Evolutionary conservation across 2,797 vertebrate genomes (phyloP).

Genomic region (Antennarius maculatus): DNA sequence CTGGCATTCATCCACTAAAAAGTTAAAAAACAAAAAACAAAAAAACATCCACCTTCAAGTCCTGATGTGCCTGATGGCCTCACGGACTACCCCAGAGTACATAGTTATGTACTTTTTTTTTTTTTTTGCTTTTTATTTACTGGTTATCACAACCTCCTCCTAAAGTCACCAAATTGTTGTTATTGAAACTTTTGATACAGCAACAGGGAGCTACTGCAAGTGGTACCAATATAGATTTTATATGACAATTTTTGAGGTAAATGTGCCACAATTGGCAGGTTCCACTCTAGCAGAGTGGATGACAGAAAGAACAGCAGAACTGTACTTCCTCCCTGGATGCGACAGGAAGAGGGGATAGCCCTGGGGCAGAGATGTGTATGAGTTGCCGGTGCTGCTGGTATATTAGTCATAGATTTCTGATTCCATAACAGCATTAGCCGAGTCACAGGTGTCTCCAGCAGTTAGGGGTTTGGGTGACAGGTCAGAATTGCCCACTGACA

Average conservation of each 20-base stretch:
- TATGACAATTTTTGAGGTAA: constrained; percentile 24
- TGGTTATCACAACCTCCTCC: too few species aligned
- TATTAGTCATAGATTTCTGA: constrained; percentile 49
- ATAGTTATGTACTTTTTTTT: too few species aligned
- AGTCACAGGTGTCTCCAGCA: constrained; percentile 35
- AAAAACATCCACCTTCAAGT: too few species aligned
- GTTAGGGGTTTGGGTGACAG: constrained; percentile 24
- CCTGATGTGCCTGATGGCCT: too few species aligned
- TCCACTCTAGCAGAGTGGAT: constrained; percentile 37
- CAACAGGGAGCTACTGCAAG: neutral
- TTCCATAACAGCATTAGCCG: constrained; percentile 52
- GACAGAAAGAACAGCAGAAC: constrained; percentile 51
- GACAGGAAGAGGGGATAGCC: constrained; percentile 33
- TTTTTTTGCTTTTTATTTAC: too few species aligned
- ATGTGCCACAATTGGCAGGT: constrained; percentile 26
- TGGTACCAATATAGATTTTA: constrained; percentile 11
- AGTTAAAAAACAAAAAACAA: neutral
- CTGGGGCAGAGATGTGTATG: constrained; percentile 38
- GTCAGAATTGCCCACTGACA: constrained; percentile 43
- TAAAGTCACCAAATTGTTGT: too few species aligned
- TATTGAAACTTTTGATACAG: too few species aligned
- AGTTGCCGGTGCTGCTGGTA: constrained; percentile 32
- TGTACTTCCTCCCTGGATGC: constrained; percentile 54
- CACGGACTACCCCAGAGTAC: too few species aligned
- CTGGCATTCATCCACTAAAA: constrained; percentile 61